Base-by-base conservation (phyloP, 2,888 invertebrate genomes). In the Phengaris alcon region DNA sequence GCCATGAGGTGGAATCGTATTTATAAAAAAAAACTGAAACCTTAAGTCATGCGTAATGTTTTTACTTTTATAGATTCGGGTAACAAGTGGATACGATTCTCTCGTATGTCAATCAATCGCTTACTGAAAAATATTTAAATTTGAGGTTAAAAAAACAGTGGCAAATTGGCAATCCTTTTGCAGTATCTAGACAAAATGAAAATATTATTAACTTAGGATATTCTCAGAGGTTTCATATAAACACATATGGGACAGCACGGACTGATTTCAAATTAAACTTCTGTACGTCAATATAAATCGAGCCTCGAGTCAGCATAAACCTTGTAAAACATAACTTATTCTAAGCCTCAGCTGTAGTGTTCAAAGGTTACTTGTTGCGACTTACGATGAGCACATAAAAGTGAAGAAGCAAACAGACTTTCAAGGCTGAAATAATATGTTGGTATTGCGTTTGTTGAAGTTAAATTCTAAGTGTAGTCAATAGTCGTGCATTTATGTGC, bases 361-460 rank as follows among this genome's bases (percentile, higher is more conserved):
- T 35, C 64, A 64, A 64, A 64, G 64, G 64, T 64, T 52, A 52
- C 52, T 52, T 35, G 44, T 64, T 12, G 12, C 64, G 64, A 64
- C 35, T 64, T 12, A 35, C 35, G 64, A 64, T 64, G 64, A 64
- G 64, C 64, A 64, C 64, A 35, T 64, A 8, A 6, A 64, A 35
- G 64, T 64, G 22, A 64, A 64, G 64, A 64, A 64, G 35, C 64
- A 15, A 64, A 12, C 52, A 52, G 64, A 64, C 64, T 64, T 64
- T 64, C 64, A 64, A 64, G 64, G 64, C 64, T 64, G 35, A 64
- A 64, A 64, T 44, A 44, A 64, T 64, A 10, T 64, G 64, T 22
- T 13, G 13, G 13, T 13, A 44, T 64, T 64, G 12, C 64, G 64
- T 44, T 22, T 22, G 22, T 22, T 22, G 35, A 64, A 64, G 64